Conservation (phyloP, 2,797 vertebrate species). For the Muscicapa striata region DNA sequence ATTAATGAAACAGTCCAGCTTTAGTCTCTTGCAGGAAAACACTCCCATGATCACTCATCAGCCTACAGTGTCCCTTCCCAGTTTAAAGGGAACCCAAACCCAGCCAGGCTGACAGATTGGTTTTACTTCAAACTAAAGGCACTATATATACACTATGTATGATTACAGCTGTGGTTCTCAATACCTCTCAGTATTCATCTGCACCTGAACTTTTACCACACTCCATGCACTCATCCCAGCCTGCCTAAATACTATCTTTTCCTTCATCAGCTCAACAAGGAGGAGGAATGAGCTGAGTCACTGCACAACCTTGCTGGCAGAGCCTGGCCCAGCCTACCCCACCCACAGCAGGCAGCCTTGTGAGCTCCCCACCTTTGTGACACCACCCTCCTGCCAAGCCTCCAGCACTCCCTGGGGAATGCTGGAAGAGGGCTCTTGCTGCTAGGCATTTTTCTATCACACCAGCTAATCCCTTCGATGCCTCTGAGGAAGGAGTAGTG, state of each 20-base stretch:
- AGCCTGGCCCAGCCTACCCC: background rate
- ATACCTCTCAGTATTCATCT: background rate
- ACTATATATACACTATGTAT: fast-evolving
- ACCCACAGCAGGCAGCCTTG: background rate
- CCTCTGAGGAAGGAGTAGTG: background rate
- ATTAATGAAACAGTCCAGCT: background rate
- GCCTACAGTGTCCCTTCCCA: background rate
- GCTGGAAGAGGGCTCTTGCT: background rate
- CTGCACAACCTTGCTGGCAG: background rate
- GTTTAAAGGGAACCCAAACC: background rate
- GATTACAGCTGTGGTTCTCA: background rate
- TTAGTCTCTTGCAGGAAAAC: background rate
- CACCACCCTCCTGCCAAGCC: background rate
- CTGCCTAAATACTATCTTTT: background rate
- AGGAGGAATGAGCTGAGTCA: conserved; percentile 41
- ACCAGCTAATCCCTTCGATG: fast-evolving
- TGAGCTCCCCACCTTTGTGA: background rate
- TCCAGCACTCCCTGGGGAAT: background rate
- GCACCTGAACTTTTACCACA: background rate
- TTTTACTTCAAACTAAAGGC: background rate
- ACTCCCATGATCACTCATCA: fast-evolving
- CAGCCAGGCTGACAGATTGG: fast-evolving
- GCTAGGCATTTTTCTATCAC: background rate
- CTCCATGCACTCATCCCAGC: background rate
- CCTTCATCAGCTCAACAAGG: background rate